phyloP scores from a whole-genome alignment of 2,797 vertebrate genomes.

The Gouania willdenowi region DNA sequence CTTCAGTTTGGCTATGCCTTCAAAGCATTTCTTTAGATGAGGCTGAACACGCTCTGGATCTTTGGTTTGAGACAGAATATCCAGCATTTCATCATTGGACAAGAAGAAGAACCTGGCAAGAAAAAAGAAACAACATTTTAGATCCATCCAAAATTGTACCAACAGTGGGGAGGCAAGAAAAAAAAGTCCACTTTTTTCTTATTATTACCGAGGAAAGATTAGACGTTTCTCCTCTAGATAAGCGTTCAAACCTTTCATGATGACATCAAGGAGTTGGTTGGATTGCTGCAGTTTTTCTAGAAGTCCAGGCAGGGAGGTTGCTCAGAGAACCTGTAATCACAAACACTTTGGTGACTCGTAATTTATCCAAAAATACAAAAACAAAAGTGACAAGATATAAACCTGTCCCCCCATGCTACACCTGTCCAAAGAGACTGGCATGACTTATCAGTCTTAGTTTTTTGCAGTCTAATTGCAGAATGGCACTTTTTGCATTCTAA shows the following conservation, averaged over 20 bases:
- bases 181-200: background rate
- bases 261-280: constrained; percentile 85
- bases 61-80: constrained; percentile 97
- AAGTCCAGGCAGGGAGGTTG: constrained; percentile 87
- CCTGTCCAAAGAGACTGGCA: no score
- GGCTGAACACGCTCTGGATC: constrained; percentile 93
- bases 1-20: constrained; percentile 93
- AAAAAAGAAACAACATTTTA: no score
- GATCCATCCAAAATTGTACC: no score
- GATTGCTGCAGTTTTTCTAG: constrained; percentile 85
- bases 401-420: no score
- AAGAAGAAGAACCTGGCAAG: constrained; percentile 91
- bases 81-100: constrained; percentile 98
- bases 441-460: no score
- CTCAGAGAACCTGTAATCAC: constrained; percentile 80
- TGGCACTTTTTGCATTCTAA: no score
- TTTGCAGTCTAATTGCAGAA: no score
- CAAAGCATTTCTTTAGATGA: constrained; percentile 97
- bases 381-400: no score
- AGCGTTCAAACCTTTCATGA: constrained; percentile 94
- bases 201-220: constrained; percentile 88
- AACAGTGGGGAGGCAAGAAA: background rate
- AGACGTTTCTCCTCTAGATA: constrained; percentile 96
- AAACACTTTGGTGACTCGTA: constrained; percentile 1
- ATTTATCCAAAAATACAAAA: no score